Evolutionary conservation across 2,113 vertebrate species (phyloP).

Genomic region (Corydoras sp.): DNA sequence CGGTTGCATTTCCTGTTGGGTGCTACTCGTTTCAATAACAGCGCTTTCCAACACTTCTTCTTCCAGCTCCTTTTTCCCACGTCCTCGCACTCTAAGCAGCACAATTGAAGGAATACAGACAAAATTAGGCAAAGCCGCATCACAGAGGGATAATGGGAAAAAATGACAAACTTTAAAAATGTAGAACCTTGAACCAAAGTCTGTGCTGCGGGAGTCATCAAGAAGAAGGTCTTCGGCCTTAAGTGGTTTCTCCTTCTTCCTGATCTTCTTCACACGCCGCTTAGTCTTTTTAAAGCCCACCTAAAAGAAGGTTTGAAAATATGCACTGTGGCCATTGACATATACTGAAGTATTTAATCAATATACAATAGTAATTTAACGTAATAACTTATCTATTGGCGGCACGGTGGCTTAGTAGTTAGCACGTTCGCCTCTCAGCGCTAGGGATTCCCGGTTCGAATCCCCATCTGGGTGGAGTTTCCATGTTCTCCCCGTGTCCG

Average conservation of each 20-base stretch:
- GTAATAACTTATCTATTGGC: too few species aligned
- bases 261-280: slow-evolving; percentile 75
- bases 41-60: slow-evolving; percentile 7
- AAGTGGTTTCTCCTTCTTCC: slow-evolving; percentile 72
- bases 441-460: too few species aligned
- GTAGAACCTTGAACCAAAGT: slow-evolving; percentile 77
- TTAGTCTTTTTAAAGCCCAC: slow-evolving; percentile 82
- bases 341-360: too few species aligned
- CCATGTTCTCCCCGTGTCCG: too few species aligned
- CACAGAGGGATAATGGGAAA: neutral
- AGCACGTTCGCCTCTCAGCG: too few species aligned
- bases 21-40: fast-evolving
- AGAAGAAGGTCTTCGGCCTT: slow-evolving; percentile 53
- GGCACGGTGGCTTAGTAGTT: too few species aligned
- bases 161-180: neutral
- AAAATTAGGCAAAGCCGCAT: neutral
- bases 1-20: slow-evolving; percentile 33
- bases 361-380: too few species aligned
- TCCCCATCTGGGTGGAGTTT: too few species aligned
- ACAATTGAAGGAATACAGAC: neutral
- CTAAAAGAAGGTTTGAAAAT: slow-evolving; percentile 36
- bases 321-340: neutral
- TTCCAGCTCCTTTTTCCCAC: slow-evolving; percentile 54
- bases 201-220: slow-evolving; percentile 64
- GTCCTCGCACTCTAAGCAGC: slow-evolving; percentile 57